Evolutionary conservation across 2,888 invertebrate genomes (phyloP), one percentile per base, ranked within the genome.

Genomic region (Eumacrocentrus americanus): DNA sequence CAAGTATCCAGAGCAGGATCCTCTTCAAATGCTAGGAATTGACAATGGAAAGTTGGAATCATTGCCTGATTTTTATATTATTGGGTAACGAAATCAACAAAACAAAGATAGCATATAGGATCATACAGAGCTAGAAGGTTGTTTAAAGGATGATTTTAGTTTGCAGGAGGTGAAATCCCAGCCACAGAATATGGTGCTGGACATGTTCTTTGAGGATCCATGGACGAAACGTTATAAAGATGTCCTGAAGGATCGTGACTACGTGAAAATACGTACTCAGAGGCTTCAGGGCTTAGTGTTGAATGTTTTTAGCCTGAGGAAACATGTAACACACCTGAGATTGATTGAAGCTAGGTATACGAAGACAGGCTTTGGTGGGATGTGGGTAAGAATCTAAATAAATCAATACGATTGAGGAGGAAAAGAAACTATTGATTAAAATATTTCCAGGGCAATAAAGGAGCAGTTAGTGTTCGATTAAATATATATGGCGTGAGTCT

Each of bases 151-250:
- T 29, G 5, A 12, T 42, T 63, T n/a, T 74, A 91, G 91, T 14
- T 83, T 95, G 61, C 95, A 95, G 84, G 95, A 95, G 84, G 91
- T 95, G 1, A 94, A 92, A 76, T 89, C 92, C 0, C 92, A 92
- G 72, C 93, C 93, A 0, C 92, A 92, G 74, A 92, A 92, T 78
- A 88, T 93, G 81, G 82, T 95, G 14, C 83, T 91, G 81, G 91
- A 93, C 70, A 86, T 91, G 1, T 82, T 95, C 46, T 91, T 92
- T 77, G 89, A 90, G 69, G 94, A 94, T 79, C 89, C 92, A 0
- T 95, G 95, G 95, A 91, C 92, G 2, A 85, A 87, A 61, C 85
- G 86, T 53, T 87, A 91, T 62, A 90, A 89, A 74, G 87, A 89
- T 55, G 81, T 88, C 38, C 82, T 95, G 47, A 86, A 87, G 63